phyloP scores from a whole-genome alignment of 2,797 vertebrate genomes.

The Aulostomus chinensis region DNA sequence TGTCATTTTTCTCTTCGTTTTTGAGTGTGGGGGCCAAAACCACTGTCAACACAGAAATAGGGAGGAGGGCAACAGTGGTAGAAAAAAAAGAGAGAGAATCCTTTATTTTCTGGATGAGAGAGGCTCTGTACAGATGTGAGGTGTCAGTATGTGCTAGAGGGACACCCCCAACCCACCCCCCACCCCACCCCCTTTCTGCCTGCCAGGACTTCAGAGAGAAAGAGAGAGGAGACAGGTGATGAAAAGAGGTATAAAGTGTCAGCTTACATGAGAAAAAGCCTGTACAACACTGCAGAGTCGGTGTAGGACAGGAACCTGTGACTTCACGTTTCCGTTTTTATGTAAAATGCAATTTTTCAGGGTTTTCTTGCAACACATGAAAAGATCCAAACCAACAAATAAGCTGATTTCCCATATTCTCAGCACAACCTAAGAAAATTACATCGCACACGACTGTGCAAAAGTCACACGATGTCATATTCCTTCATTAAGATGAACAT shows the following conservation, averaged over 20 bases:
- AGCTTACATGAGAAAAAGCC: constrained; percentile 18
- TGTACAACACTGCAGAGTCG: no score
- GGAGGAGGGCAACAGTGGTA: constrained; percentile 36
- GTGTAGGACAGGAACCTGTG: no score
- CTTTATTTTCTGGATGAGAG: constrained; percentile 67
- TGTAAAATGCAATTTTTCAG: background rate
- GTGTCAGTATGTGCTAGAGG: constrained; percentile 47
- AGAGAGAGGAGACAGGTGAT: constrained; percentile 34
- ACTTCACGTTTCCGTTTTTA: no score
- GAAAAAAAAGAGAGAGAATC: constrained; percentile 44
- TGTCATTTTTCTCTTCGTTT: constrained; percentile 67
- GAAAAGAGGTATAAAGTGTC: constrained; percentile 12
- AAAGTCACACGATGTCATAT: no score
- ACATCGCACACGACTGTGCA: no score
- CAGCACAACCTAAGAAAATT: no score
- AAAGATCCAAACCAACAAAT: no score
- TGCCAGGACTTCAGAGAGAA: constrained; percentile 15
- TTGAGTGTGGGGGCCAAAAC: constrained; percentile 23
- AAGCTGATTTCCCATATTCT: no score
- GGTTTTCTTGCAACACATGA: background rate
- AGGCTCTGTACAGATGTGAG: constrained; percentile 58
- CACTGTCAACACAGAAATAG: constrained; percentile 42
- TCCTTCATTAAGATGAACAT: no score
- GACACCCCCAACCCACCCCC: no score
- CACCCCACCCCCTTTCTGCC: no score